Conservation (phyloP, 2,113 vertebrate species). For the Nyctibius bracteatus region DNA sequence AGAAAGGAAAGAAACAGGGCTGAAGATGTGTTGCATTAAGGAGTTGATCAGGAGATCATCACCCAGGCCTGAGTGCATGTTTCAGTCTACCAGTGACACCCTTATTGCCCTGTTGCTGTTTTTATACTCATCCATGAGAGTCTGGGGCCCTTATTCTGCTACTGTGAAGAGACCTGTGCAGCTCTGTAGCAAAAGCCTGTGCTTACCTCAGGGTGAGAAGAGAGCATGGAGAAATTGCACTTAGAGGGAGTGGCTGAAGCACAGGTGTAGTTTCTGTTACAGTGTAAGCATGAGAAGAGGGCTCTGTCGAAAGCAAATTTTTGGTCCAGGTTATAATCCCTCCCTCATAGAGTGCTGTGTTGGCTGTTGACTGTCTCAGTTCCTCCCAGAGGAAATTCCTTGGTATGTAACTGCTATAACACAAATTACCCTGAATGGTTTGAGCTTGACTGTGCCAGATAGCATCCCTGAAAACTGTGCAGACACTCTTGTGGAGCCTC, state of each 20-base stretch:
- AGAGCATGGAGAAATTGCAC: accelerated
- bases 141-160: not conserved
- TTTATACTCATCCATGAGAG: accelerated
- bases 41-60: not conserved
- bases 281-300: not conserved
- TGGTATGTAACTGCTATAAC: not conserved
- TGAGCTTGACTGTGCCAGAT: not conserved
- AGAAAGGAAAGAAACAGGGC: not conserved
- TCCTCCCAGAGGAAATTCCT: not conserved
- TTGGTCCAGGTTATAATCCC: not conserved
- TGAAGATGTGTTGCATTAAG: not conserved
- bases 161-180: not conserved
- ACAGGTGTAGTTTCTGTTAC: not conserved
- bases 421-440: not conserved
- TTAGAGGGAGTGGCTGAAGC: not conserved
- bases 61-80: not conserved
- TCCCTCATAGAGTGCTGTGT: not conserved
- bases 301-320: not conserved
- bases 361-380: not conserved
- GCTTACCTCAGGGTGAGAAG: not conserved
- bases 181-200: not conserved
- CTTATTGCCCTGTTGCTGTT: accelerated
- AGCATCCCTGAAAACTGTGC: not conserved
- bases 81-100: accelerated
- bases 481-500: accelerated